A percentile compares a stretch with the other conserved stretches of the same genome.
These are phyloP conservation scores for Brachionus rotundiformis DNA, from an alignment of 1,140 invertebrate genomes.

Conservation along the genomic window DNA sequence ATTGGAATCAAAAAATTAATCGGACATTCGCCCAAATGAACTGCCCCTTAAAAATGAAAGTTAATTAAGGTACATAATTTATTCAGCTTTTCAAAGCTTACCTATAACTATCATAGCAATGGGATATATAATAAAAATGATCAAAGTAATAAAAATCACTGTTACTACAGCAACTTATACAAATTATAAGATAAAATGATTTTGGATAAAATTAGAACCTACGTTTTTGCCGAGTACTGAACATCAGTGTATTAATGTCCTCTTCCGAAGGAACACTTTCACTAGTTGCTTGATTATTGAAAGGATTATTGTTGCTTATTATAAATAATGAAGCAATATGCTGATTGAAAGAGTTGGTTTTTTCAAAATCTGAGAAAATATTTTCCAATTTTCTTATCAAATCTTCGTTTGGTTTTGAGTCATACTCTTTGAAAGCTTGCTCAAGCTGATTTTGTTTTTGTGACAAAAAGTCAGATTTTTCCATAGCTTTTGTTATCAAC, in stretches of 20 bases:
- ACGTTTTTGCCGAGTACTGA: slow-evolving; percentile 4
- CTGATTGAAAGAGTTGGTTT: not conserved
- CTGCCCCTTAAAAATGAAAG: not conserved
- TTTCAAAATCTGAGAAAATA: not conserved
- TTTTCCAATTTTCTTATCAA: not conserved
- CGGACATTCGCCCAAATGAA: not conserved
- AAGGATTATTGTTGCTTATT: not conserved
- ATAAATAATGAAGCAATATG: slow-evolving; percentile 14
- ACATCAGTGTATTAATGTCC: not conserved
- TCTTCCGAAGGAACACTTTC: not conserved
- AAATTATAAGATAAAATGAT: not conserved
- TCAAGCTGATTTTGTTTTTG: slow-evolving; percentile 6
- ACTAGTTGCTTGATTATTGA: not conserved
- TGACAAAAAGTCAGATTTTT: not conserved
- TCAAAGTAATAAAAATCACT: not conserved
- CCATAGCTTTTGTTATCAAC: not conserved
- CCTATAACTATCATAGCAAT: slow-evolving; percentile 48
- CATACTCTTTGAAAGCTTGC: not conserved
- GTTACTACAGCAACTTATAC: slow-evolving; percentile 27
- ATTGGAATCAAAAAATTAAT: slow-evolving; percentile 48
- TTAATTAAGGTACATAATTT: too few species aligned
- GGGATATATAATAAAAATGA: slow-evolving; percentile 43
- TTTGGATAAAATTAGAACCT: not conserved
- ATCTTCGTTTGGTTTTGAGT: not conserved
- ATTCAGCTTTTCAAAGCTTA: not conserved